A percentile compares a stretch with the other conserved stretches of the same genome.
These are phyloP conservation scores for Hylaeus volcanicus DNA, from an alignment of 1,140 invertebrate species.

Conservation along the genomic window DNA sequence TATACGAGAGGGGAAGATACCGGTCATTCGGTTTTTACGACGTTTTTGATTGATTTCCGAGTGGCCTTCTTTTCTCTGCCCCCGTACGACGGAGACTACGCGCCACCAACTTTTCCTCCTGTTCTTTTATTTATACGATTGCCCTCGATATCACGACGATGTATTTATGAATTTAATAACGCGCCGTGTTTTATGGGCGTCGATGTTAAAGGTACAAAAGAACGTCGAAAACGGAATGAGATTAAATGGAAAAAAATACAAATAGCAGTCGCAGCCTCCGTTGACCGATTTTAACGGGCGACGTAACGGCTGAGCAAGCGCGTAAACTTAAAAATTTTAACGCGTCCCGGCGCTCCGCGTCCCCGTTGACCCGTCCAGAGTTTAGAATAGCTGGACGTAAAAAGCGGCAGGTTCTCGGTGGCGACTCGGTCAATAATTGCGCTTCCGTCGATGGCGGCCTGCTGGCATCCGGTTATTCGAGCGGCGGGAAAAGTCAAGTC, in stretches of 20 bases:
- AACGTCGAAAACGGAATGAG: background rate
- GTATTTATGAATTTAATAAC: slow-evolving; percentile 44
- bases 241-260: background rate
- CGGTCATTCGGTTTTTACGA: slow-evolving; percentile 18
- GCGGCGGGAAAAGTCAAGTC: slow-evolving; percentile 58
- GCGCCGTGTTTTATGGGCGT: background rate
- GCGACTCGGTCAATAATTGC: slow-evolving; percentile 46
- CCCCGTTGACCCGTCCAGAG: background rate
- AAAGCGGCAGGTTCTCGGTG: slow-evolving; percentile 25
- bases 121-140: slow-evolving; percentile 29
- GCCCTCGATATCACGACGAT: background rate
- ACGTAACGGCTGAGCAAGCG: background rate
- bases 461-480: slow-evolving; percentile 1
- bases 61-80: background rate
- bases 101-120: slow-evolving; percentile 18
- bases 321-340: slow-evolving; percentile 49
- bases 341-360: background rate
- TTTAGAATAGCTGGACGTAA: slow-evolving; percentile 43
- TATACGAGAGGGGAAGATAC: background rate
- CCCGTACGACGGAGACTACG: background rate
- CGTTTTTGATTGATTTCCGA: slow-evolving; percentile 1
- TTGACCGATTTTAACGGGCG: slow-evolving; percentile 20
- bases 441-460: slow-evolving; percentile 15
- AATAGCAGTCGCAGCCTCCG: background rate
- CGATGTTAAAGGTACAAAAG: background rate